Evolutionary conservation across 2,113 vertebrate genomes (phyloP).

Genomic region (Natator depressus): DNA sequence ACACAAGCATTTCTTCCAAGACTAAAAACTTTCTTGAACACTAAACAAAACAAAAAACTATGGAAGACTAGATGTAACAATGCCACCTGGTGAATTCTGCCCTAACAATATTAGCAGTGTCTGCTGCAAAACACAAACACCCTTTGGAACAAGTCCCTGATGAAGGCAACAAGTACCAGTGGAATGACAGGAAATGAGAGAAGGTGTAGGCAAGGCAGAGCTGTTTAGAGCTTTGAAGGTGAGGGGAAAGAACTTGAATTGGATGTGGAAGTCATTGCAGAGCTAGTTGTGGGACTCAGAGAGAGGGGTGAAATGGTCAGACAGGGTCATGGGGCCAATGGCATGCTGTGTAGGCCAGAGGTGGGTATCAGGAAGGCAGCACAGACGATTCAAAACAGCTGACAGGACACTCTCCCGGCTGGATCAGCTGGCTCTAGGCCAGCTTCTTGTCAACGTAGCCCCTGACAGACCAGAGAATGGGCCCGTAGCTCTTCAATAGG

Average conservation of each 20-base stretch:
- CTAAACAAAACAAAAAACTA: background rate
- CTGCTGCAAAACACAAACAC: background rate
- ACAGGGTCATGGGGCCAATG: background rate
- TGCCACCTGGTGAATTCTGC: background rate
- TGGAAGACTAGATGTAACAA: background rate
- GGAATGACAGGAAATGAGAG: background rate
- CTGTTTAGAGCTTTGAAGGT: background rate
- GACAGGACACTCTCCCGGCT: background rate
- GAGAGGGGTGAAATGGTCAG: background rate
- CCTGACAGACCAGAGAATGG: background rate
- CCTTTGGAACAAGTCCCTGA: background rate
- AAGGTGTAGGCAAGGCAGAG: background rate
- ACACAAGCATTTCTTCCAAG: background rate
- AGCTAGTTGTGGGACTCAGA: background rate
- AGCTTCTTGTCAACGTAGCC: background rate
- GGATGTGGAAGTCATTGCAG: background rate
- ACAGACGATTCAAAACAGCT: background rate
- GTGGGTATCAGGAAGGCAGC: background rate
- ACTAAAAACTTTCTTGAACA: accelerated
- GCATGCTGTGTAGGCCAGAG: background rate
- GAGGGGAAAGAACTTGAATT: background rate
- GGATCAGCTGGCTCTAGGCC: background rate
- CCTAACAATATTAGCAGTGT: background rate
- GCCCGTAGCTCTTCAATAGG: background rate
- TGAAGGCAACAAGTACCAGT: background rate